These are phyloP conservation scores for Neotragus moschatus DNA, from an alignment of 2,113 vertebrate species.

Conservation along the genomic window DNA sequence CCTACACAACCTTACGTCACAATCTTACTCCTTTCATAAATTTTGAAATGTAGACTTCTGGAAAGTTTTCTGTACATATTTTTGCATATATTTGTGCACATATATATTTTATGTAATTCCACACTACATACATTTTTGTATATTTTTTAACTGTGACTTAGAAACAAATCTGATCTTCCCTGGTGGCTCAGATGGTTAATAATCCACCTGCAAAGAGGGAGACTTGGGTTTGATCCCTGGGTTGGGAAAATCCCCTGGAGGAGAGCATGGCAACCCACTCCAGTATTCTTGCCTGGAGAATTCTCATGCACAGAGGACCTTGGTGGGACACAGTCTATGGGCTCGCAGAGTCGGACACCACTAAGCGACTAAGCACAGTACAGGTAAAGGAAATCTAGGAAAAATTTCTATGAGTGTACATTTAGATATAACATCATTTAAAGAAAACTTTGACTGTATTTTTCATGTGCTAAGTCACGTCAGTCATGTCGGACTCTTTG, in stretches of 20 bases:
- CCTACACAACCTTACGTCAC: neutral
- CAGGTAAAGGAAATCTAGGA: neutral
- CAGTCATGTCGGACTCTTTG: neutral
- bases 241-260: neutral
- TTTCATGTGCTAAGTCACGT: neutral
- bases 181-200: neutral
- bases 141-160: neutral
- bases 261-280: neutral
- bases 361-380: neutral
- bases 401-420: neutral
- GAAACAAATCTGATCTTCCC: neutral
- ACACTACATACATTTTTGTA: neutral
- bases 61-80: neutral
- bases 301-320: neutral
- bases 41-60: neutral
- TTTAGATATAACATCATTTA: neutral
- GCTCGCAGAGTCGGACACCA: rapidly evolving
- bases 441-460: neutral
- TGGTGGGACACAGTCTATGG: neutral
- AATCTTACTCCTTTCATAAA: neutral
- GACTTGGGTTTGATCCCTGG: neutral
- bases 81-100: neutral
- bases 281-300: neutral
- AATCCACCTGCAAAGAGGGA: neutral
- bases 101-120: neutral